Evolutionary conservation across 2,797 vertebrate species (phyloP), one percentile per base, ranked within the genome.

Genomic region (Sebastes iracundus): DNA sequence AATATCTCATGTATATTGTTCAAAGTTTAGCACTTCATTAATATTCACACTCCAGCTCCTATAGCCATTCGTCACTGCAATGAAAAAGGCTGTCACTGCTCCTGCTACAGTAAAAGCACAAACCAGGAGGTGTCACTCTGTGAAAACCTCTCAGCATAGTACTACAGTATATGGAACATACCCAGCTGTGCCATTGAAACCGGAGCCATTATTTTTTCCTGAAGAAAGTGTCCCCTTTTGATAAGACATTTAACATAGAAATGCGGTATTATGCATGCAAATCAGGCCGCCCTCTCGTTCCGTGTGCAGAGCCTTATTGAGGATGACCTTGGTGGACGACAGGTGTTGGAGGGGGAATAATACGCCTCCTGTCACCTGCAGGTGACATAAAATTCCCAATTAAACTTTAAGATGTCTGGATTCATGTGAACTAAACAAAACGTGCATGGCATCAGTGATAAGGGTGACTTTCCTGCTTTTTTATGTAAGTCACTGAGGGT

Each of bases 301-400:
- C 0, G 16, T 64, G 86, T 55, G 70, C 68, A 52, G 35, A 76
- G 65, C 71, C 72, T 85, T 75, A 76, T 83, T 87, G 83, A 84
- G 83, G 78, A 85, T 91, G 93, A 94, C 93, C 94, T 95, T 95
- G 93, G 87, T 82, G 87, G 91, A 90, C 69, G 90, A 87, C 94
- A 95, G 94, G 91, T 95, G 94, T 93, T 91, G 72, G 66, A 78
- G 73, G 75, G 87, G 81, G 85, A 87, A 92, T 93, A 88, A 93
- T 91, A 93, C 56, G 87, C 85, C 87, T 89, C 80, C 82, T 84
- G 81, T 93, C 86, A 93, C 90, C 88, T 83, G 83, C 77, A 91
- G 89, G 90, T 92, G 90, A 93, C 88, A 94, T 94, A 90, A 93
- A 94, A 91, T 85, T 90, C 87, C 91, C 89, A 94, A 95, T 95